Evolutionary conservation across 2,797 vertebrate species (phyloP), one percentile per base, ranked within the genome.

Genomic region (Hyperoplus immaculatus): DNA sequence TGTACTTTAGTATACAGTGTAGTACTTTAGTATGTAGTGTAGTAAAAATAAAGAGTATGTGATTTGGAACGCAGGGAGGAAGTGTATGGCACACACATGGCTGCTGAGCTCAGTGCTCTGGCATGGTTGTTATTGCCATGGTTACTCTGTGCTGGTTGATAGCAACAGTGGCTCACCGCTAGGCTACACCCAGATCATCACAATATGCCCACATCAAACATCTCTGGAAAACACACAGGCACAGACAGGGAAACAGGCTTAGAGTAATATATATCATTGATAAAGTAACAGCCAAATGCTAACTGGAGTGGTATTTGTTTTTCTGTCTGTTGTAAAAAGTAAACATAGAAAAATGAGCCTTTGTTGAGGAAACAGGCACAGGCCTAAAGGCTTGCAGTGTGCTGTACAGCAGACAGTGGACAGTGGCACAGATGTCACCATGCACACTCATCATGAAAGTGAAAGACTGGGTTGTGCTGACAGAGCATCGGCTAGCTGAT

Each of bases 401-500:
- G 67, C 42, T 67, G 21, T 13, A 18, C 36, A 56, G 55, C 42
- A 45, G 65, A 29, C 39, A 56, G 62, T n/a, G 65, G 49, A 59
- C 18, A 15, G 15, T 36, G 14, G 16, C 38, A 69, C 70, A 66
- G 36, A 54, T 55, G 62, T 59, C 68, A 67, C 53, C 53, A 15
- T 72, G 68, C 74, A 71, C 65, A 76, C 51, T 71, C 66, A 78
- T 63, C 64, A 58, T 72, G 70, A 81, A 75, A 83, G 61, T 81
- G 65, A 77, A 69, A 79, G 74, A 42, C 72, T 45, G 72, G 4
- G 62, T 87, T 89, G 62, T 85, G 87, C 84, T 92, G 88, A 92
- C 77, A 72, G 69, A 57, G 67, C 61, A 73, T 21, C 77, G 82
- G 70, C 82, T 74, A 87, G 87, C 89, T 92, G 89, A 92, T 90